Evolutionary conservation across 2,888 invertebrate genomes (phyloP), one percentile per base, ranked within the genome.

Genomic region (Chloromyia formosa): DNA sequence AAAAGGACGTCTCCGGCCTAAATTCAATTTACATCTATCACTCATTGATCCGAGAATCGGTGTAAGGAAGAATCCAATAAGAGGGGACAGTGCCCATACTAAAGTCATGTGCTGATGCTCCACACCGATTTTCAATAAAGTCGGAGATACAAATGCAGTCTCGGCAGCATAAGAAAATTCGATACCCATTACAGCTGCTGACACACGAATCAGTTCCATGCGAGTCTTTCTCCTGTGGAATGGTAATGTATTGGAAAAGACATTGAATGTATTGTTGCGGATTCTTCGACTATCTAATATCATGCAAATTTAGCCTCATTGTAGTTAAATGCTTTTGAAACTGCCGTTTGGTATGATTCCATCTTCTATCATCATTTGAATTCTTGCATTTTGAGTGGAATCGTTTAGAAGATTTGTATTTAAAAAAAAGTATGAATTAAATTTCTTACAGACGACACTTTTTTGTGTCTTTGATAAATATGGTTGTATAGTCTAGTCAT

Each of bases 151-250:
- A 85, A 97, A 97, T 0, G 97, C 97, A 0, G 97, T 98, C 86
- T 98, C 97, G 0, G 97, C 97, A 0, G 98, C 96, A 82, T 98
- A 98, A 0, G 97, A 96, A 85, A 98, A 96, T 84, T 98, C 97
- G 75, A 98, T 97, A 1, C 98, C 97, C 93, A 96, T 97, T 0
- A 98, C 97, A 0, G 96, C 96, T 0, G 96, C 94, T 20, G 96
- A 97, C 78, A 97, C 91, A 10, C 95, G 88, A 78, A 96, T 90
- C 79, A 97, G 86, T 83, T 97, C 96, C 68, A 88, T 86, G 18
- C 94, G 88, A 14, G 92, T 91, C 87, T 96, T 96, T 78, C 88
- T 87, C 85, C 95, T 95, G 83, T 62, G 84, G n/a, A 78, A 73
- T 61, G 75, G 72, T 35, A 35, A 60, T 35, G 27, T n/a, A n/a